Evolutionary conservation across 2,888 invertebrate genomes (phyloP).

Genomic region (Zygaena filipendulae): DNA sequence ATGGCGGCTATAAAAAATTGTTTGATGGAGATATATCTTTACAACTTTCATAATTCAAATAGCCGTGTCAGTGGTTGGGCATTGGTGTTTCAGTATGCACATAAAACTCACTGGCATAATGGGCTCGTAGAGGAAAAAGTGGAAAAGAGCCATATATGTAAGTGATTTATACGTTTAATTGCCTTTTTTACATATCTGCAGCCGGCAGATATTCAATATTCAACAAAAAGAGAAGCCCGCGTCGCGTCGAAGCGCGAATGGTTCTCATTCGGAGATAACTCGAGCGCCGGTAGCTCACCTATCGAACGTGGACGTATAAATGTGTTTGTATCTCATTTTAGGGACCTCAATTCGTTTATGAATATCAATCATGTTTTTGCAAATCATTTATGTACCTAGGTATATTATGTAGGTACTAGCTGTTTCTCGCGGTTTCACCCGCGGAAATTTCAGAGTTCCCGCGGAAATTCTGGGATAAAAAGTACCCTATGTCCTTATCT

Average conservation of each 20-base stretch:
- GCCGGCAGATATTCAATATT: slow-evolving; percentile 48
- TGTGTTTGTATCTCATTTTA: too few relatives aligned
- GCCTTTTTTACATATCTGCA: slow-evolving; percentile 43
- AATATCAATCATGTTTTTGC: too few relatives aligned
- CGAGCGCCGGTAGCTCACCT: too few relatives aligned
- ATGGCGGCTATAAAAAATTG: slow-evolving; percentile 45
- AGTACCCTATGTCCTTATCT: too few relatives aligned
- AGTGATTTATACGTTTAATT: slow-evolving; percentile 61
- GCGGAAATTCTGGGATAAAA: too few relatives aligned
- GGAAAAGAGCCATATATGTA: slow-evolving; percentile 34
- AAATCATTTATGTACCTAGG: too few relatives aligned
- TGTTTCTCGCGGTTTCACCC: too few relatives aligned
- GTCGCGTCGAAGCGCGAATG: slow-evolving; percentile 28
- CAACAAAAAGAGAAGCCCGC: slow-evolving; percentile 43
- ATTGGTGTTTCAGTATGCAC: slow-evolving; percentile 32
- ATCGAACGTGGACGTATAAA: too few relatives aligned
- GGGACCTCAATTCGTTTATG: too few relatives aligned
- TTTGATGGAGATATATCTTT: slow-evolving; percentile 53
- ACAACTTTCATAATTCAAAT: slow-evolving; percentile 61
- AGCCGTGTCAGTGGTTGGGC: slow-evolving; percentile 40
- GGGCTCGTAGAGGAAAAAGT: slow-evolving; percentile 32
- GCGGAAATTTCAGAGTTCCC: too few relatives aligned
- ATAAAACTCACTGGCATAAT: slow-evolving; percentile 38
- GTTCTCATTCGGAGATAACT: slow-evolving; percentile 19
- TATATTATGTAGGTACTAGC: too few relatives aligned